Evolutionary conservation across 2,113 vertebrate genomes (phyloP), one percentile per base, ranked within the genome.

Genomic region (Spilogale gracilis): DNA sequence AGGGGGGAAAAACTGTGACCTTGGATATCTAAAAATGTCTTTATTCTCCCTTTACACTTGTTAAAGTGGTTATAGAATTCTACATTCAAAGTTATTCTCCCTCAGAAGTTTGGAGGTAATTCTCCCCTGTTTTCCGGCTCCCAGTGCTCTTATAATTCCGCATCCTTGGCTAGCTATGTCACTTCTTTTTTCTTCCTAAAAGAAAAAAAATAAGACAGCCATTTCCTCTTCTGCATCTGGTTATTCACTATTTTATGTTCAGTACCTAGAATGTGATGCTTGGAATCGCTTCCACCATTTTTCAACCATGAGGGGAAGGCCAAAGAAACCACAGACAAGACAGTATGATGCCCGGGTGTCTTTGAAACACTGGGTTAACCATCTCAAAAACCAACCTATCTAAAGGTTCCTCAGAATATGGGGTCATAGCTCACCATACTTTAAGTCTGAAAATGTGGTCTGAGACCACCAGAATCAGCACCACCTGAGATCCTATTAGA

Each of bases 51-150:
- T 30, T 65, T 16, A 63, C 65, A 63, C 27, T 82, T 73, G 71
- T 56, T 50, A 81, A 74, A 38, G 38, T 88, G 50, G 48, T 12
- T 93, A 45, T 92, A 58, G 76, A 96, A 88, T 63, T 88, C 83
- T 74, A 92, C 56, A 20, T 38, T 82, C 50, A n/a, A 81, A 89
- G 48, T 69, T 43, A 89, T 52, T 69, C 67, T 79, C 58, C 38
- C 60, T 69, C 6, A 60, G 65, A 74, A 48, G 74, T 63, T 85
- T 50, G 43, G 52, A 84, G 27, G 52, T 11, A 61, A 38, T n/a
- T 80, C 30, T 58, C 45, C 32, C 10, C 58, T 6, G 8, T n/a
- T 20, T 52, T 80, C 80, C 79, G 25, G 43, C 30, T 71, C 79
- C 79, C 45, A 48, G 32, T 58, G 32, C 32, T 25, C 38, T 30